These are phyloP conservation scores for Brachionus rubens DNA, from an alignment of 1,140 invertebrate species.

Conservation along the genomic window DNA sequence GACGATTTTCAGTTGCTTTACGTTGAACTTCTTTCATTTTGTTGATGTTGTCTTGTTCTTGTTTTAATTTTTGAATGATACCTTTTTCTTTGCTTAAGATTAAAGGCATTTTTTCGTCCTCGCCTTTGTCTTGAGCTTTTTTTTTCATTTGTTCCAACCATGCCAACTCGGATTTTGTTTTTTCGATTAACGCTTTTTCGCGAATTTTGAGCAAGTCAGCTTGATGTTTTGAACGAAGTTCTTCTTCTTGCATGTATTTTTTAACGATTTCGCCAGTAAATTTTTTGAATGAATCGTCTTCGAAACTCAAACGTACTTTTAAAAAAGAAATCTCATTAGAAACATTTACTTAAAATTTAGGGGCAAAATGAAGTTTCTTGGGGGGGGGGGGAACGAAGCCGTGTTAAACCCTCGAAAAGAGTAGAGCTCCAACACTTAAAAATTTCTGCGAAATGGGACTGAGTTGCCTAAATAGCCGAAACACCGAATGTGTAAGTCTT, in stretches of 20 bases:
- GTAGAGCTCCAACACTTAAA: no score
- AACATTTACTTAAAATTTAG: background rate
- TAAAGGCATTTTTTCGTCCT: slow-evolving; percentile 63
- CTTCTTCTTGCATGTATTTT: slow-evolving; percentile 60
- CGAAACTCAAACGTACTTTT: slow-evolving; percentile 39
- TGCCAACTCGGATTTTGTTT: slow-evolving; percentile 64
- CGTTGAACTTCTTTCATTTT: slow-evolving; percentile 57
- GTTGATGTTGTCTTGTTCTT: slow-evolving; percentile 63
- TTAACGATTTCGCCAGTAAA: slow-evolving; percentile 58
- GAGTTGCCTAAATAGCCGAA: no score
- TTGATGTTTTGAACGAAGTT: slow-evolving; percentile 56
- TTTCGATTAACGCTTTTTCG: slow-evolving; percentile 65
- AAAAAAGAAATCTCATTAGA: background rate
- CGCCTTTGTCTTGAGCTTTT: slow-evolving; percentile 55
- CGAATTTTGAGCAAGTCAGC: slow-evolving; percentile 60
- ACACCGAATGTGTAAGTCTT: no score
- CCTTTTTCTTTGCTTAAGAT: slow-evolving; percentile 64
- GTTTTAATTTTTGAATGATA: slow-evolving; percentile 61
- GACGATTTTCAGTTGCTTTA: slow-evolving; percentile 54
- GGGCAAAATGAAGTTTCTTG: no score
- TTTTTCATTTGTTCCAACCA: slow-evolving; percentile 64
- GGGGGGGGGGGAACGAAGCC: no score
- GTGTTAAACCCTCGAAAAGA: no score
- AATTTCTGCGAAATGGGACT: no score
- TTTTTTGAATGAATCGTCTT: slow-evolving; percentile 55